Evolutionary conservation across 1,140 invertebrate genomes (phyloP).

Genomic region (Conopomorpha cramerella): DNA sequence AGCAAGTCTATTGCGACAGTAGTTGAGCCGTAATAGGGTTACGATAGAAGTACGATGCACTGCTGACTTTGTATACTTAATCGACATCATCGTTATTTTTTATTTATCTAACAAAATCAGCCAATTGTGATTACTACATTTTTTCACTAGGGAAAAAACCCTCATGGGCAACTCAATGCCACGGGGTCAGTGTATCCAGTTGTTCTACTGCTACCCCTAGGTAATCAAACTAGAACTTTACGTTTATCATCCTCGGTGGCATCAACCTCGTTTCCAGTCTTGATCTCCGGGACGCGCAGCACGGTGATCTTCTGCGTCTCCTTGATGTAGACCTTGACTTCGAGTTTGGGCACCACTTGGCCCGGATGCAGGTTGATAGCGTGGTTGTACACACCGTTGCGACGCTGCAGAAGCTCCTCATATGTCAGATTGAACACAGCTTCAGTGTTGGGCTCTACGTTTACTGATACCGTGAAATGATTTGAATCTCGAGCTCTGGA

Average conservation of each 20-base stretch:
- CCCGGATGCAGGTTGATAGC: conserved; percentile 66
- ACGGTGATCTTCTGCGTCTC: conserved; percentile 62
- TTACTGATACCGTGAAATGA: conserved; percentile 64
- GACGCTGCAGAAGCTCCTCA: conserved; percentile 65
- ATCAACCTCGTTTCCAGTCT: conserved; percentile 63
- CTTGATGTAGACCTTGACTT: conserved; percentile 62
- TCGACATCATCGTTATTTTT: too few species aligned
- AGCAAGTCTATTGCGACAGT: too few species aligned
- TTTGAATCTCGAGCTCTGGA: conserved; percentile 68
- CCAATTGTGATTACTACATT: too few species aligned
- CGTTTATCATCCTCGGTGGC: conserved; percentile 48
- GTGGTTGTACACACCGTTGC: conserved; percentile 65
- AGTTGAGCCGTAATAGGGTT: too few species aligned
- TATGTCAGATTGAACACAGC: conserved; percentile 68
- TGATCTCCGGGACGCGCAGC: conserved; percentile 63
- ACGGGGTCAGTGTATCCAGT: too few species aligned
- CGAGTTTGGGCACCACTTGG: conserved; percentile 60
- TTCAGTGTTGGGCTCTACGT: conserved; percentile 63
- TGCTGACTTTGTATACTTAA: too few species aligned
- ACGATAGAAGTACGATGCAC: too few species aligned
- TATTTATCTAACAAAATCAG: too few species aligned
- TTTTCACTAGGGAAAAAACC: too few species aligned
- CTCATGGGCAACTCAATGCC: too few species aligned
- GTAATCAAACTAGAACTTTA: too few species aligned
- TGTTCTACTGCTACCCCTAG: too few species aligned